Base-by-base conservation (phyloP, 1,140 invertebrate species). In the Zaprionus camerounensis region DNA sequence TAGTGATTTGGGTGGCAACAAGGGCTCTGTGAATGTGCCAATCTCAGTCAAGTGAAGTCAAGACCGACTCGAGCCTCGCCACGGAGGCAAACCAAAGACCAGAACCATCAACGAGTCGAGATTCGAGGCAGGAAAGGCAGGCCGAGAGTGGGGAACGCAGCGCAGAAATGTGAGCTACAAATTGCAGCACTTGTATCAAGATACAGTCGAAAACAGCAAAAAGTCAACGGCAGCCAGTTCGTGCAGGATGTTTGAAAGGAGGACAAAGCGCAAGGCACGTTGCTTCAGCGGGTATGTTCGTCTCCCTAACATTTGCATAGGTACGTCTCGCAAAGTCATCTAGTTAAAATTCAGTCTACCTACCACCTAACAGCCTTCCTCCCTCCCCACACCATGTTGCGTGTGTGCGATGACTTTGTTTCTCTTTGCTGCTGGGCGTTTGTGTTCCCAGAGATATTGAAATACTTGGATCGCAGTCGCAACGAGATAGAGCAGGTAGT, bases 101-200 rank as follows among this genome's bases (percentile, higher is more conserved):
- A 58, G 31, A 38, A 5, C 56, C 28, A 58, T 51, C 46, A 46
- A n/a, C 41, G 31, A 56, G 53, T 51, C 20, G 66, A 68, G 24
- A 51, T 41, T 38, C 58, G 22, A 62, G 58, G n/a, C 38, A 15
- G 31, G 57, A 69, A 61, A 71, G 63, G 55, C 67, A 41, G 58
- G 41, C 49, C 20, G 4, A 12, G 13, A 9, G 41, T 17, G n/a
- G 41, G 41, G n/a, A 46, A 44, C 41, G 41, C 41, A n/a, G 41
- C 41, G 59, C 67, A 69, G 65, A 66, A 81, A 82, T 77, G 61
- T 78, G 61, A 80, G 71, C 69, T 88, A 87, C 84, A 87, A 87
- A 87, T 87, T 87, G 84, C 84, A 81, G 78, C 73, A 88, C 84
- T 87, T 87, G 84, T 87, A 81, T 87, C 84, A 65, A 83, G 84